Base-by-base conservation (phyloP, 2,797 vertebrate species). In the Poeciliopsis presidionis region DNA sequence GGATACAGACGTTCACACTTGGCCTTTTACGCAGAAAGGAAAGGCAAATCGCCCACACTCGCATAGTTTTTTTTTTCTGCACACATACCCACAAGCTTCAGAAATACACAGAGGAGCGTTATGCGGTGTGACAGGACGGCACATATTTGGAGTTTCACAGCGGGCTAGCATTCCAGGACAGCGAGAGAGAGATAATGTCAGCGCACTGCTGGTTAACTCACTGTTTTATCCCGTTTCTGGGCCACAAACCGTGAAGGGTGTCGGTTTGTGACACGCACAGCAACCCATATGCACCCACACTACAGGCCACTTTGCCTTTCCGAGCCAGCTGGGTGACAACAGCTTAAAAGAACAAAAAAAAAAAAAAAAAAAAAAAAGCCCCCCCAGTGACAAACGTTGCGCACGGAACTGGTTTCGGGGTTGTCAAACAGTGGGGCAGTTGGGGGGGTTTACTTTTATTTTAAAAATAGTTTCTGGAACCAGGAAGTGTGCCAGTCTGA, bases 131-230 rank as follows among this genome's bases (percentile, higher is more conserved):
- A 94, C 93, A 94, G 87, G 89, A 92, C 81, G 75, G 92, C 89
- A 90, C 90, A 94, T 93, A 92, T 92, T 94, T 61, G 18, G 81
- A 90, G 80, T 89, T 93, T 93, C 81, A 79, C 91, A 91, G 86
- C 86, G 85, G 88, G 90, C 86, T 93, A 91, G 91, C 90, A 93
- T 94, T 94, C 91, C 90, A 94, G 90, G 90, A 90, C 88, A 88
- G 88, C 84, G 86, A 81, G 91, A 81, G 86, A 81, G 86, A 93
- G 93, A 91, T 95, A 93, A 93, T 91, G 92, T 94, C 88, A 89
- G 81, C 69, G 81, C 79, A 75, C 83, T 86, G 82, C 86, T 90
- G 90, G 87, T 91, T 91, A 87, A 89, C 85, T 92, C 86, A 80
- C 83, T 87, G 79, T 89, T 91, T 91, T 88, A 92, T 93, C 91